Evolutionary conservation across 1,140 invertebrate genomes (phyloP).

Genomic region (Megathymus violae): DNA sequence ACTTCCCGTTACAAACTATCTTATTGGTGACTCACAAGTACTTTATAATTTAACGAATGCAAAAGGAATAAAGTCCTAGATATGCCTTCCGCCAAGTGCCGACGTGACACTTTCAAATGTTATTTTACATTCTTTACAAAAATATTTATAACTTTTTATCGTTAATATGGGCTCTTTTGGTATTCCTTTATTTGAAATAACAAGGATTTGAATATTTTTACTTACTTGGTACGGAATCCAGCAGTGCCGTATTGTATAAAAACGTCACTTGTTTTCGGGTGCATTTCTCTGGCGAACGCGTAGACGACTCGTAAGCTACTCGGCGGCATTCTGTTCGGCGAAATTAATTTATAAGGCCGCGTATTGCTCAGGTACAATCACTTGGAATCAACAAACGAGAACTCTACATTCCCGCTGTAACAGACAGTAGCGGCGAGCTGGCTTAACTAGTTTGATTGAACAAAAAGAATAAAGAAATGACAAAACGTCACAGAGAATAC

Average conservation of each 20-base stretch:
- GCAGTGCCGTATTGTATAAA: slow-evolving; percentile 88
- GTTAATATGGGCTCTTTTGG: too few relatives aligned
- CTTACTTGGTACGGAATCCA: slow-evolving; percentile 89
- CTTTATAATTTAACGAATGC: slow-evolving; percentile 40
- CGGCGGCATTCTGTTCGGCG: slow-evolving; percentile 74
- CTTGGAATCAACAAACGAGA: slow-evolving; percentile 78
- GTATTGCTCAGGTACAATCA: slow-evolving; percentile 73
- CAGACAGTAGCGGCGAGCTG: slow-evolving; percentile 44
- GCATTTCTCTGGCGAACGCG: slow-evolving; percentile 89
- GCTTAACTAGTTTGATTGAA: slow-evolving; percentile 51
- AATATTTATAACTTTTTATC: slow-evolving; percentile 20
- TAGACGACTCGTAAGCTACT: slow-evolving; percentile 85
- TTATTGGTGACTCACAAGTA: slow-evolving; percentile 69
- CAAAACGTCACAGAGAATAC: slow-evolving; percentile 48
- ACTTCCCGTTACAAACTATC: slow-evolving; percentile 76
- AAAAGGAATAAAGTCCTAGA: slow-evolving; percentile 51
- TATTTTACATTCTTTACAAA: slow-evolving; percentile 22
- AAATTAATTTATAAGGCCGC: slow-evolving; percentile 79
- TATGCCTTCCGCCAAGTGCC: slow-evolving; percentile 46
- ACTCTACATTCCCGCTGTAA: slow-evolving; percentile 77
- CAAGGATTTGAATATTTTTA: slow-evolving; percentile 46
- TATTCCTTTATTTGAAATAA: too few relatives aligned
- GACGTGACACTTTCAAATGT: slow-evolving; percentile 64
- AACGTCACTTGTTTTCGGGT: slow-evolving; percentile 86
- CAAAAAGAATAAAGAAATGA: slow-evolving; percentile 41